Base-by-base conservation (phyloP, 2,797 vertebrate species). In the Anolis apletophallus region DNA sequence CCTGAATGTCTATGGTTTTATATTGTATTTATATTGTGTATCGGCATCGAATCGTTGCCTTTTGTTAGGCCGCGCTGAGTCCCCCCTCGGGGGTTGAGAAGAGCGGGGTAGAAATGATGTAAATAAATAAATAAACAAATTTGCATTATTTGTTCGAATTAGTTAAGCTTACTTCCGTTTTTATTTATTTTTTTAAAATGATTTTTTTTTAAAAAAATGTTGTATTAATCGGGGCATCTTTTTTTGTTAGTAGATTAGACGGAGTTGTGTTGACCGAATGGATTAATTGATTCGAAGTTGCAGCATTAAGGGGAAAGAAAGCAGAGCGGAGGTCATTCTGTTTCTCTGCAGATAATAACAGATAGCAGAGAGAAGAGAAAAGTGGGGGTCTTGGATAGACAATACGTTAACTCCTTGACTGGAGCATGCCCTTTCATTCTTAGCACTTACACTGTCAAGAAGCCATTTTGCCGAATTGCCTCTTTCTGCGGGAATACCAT, bases 381-480 rank as follows among this genome's bases (percentile, higher is more conserved):
- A 83, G 26, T 78, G 34, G 75, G 67, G 84, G 91, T 74, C 88
- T 90, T 67, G 90, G 75, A 85, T 88, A 94, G 94, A 94, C 96
- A 95, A 91, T 1, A 82, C 91, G 94, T 64, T 94, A 85, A 87
- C 89, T 94, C 92, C 94, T 91, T 90, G 90, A 91, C 94, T 95
- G 93, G 85, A 95, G 92, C 93, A 87, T 76, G 91, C 92, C 57
- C 0, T 95, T 93, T 95, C 91, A 91, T 94, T 95, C 88, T 91
- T 93, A 95, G 94, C 92, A 94, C 92, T 94, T 94, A 93, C 89
- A 40, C 93, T 93, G 94, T 97, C 95, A 95, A 89, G 93, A 91
- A 88, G 94, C 92, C 93, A 86, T 94, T 96, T 96, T 94, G 94
- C 89, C 93, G 94, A 94, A 95, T 93, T 95, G 95, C 92, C 94